Base-by-base conservation (phyloP, 2,113 vertebrate genomes). In the Clarias magur region DNA sequence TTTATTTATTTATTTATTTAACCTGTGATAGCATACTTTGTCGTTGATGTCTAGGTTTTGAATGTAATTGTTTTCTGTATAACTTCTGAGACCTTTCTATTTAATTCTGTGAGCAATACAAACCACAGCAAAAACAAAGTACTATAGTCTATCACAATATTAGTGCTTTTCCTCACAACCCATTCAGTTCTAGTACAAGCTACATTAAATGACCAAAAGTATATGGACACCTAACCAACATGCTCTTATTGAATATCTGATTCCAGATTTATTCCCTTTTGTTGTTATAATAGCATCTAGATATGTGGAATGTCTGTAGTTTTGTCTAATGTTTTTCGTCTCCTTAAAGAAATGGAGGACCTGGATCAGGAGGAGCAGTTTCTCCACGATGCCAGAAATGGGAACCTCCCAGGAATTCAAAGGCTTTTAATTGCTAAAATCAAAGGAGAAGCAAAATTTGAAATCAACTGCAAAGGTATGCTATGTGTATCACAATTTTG, bases 381-480 rank as follows among this genome's bases (percentile, higher is more conserved):
- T 93, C 96, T 99, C 59, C 96, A 91, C 38, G 94, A 95, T 88
- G 96, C 98, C 89, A 96, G 98, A 89, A 99, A 99, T 87, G 98
- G 98, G 92, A 96, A 98, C 60, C 68, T 94, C 78, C 91, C 94
- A 1, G 97, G 97, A 73, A 95, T 99, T 85, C 95, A 94, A 85
- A 93, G 81, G 60, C 94, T 99, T 2, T 91, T 99, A 85, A 91
- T 95, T 89, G 93, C 92, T 57, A 91, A 93, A 90, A 93, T 92
- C 63, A 95, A 86, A 90, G 95, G 94, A 34, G 93, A 97, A 82
- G 91, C 91, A 15, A 90, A 86, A n/a, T 95, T 97, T 87, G 95
- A 98, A 90, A 96, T 99, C 86, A 97, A 99, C 89, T 99, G 98
- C 94, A 99, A 98, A 97, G 98, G 98, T 98, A 92, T 85, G 13